phyloP scores from a whole-genome alignment of 2,888 invertebrate species.

The Cylindroiulus punctatus region DNA sequence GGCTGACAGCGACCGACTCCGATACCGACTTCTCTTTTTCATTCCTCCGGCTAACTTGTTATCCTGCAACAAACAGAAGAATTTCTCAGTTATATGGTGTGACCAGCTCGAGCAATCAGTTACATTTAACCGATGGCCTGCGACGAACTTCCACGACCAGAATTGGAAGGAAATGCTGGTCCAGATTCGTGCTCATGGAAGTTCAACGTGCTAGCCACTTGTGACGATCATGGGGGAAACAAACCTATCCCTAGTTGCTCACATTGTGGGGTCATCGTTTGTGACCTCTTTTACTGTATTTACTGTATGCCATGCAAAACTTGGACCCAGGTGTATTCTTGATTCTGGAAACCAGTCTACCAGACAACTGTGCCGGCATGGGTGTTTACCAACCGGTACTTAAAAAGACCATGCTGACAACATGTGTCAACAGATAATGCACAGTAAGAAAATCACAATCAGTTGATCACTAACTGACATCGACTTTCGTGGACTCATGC shows the following conservation, averaged over 20 bases:
- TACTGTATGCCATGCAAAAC: too few relatives aligned
- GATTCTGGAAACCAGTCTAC: too few relatives aligned
- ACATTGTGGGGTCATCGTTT: not conserved
- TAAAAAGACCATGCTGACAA: not conserved
- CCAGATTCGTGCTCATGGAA: not conserved
- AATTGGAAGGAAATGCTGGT: not conserved
- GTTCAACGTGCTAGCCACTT: not conserved
- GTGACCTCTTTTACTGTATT: too few relatives aligned
- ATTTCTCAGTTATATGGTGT: not conserved
- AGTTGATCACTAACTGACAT: not conserved
- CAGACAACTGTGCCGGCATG: too few relatives aligned
- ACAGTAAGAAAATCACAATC: not conserved
- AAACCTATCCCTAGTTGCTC: too few relatives aligned
- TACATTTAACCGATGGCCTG: not conserved
- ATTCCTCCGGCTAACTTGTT: conserved; percentile 64
- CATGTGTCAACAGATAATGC: not conserved
- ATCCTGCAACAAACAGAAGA: conserved; percentile 62
- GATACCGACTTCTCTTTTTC: conserved; percentile 86
- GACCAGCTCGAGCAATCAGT: not conserved
- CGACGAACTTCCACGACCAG: not conserved
- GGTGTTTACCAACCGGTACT: not conserved
- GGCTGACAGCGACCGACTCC: conserved; percentile 90
- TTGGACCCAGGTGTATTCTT: too few relatives aligned
- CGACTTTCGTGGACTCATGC: not conserved
- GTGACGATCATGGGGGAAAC: not conserved